Evolutionary conservation across 2,113 vertebrate species (phyloP), one percentile per base, ranked within the genome.

Genomic region (Rhinoderma darwinii): DNA sequence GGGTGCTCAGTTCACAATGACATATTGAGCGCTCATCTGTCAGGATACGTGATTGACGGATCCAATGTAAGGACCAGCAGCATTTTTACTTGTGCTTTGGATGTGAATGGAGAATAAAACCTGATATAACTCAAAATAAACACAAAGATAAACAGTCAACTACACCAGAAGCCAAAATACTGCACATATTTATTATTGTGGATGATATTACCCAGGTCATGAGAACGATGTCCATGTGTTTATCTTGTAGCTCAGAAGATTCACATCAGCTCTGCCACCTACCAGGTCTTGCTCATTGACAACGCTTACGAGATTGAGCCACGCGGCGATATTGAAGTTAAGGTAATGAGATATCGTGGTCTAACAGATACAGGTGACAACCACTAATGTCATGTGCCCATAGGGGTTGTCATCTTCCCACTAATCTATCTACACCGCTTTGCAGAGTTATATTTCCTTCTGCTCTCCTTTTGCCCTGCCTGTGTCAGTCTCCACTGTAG

Each of bases 261-360:
- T 80, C 96, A 97, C 74, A 92, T 96, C 90, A 97, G 96, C 18
- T 97, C 96, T 44, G 96, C 93, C 66, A 96, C 96, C 0, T 96
- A 96, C 32, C 51, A 93, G 41, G 96, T 95, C 39, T 94, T 98
- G 79, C 93, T 95, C 44, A 91, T 90, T 86, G 96, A 97, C 54
- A 92, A 95, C 9, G 94, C 95, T 0, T 98, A 97, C 10, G 96
- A 97, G 83, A 95, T 97, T 43, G 94, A 97, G 85, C 92, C 91
- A 1, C 93, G 96, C 3, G 96, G 97, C 63, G 97, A 98, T 89
- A 97, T 96, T 22, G 96, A 98, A 47, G 93, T 98, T 12, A 98
- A 97, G 96, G 97, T 97, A 90, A 93, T 27, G 22, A 15, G 22
- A 80, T 80, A 35, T 77, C 44, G 89, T 22, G 9, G 59, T 27